phyloP scores from a whole-genome alignment of 2,113 vertebrate genomes.

The Zingel zingel region DNA sequence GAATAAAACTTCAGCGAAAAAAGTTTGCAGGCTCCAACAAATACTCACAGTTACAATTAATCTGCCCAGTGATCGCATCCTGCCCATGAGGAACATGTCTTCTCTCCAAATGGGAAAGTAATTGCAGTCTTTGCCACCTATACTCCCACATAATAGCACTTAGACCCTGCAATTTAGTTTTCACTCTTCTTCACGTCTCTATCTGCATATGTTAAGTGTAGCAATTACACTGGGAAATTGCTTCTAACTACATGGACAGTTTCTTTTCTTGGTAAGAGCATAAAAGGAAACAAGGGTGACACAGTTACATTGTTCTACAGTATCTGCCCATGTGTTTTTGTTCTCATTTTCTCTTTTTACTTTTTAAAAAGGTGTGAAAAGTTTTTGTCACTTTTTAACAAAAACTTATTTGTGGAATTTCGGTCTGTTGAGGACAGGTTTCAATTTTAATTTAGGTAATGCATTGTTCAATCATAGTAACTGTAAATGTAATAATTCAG shows the following conservation, averaged over 20 bases:
- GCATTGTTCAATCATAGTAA: not conserved
- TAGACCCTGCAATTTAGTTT: conserved; percentile 84
- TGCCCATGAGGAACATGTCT: conserved; percentile 76
- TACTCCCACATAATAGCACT: conserved; percentile 85
- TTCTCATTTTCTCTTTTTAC: not conserved
- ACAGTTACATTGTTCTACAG: conserved; percentile 40
- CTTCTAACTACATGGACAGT: conserved; percentile 78
- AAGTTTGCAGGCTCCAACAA: conserved; percentile 65
- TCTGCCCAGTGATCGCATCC: conserved; percentile 80
- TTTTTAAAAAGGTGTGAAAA: not conserved
- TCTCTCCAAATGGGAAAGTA: conserved; percentile 84
- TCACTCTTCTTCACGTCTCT: conserved; percentile 82
- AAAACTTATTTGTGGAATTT: not conserved
- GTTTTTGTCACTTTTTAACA: not conserved
- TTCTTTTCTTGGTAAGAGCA: conserved; percentile 69
- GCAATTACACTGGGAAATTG: conserved; percentile 84
- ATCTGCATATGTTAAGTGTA: conserved; percentile 86
- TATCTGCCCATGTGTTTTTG: not conserved
- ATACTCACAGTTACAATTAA: conserved; percentile 80
- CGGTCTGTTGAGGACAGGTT: not conserved
- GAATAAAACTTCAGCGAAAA: conserved; percentile 60
- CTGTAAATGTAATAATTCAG: not conserved
- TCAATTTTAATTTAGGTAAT: not conserved
- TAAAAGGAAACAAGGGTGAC: conserved; percentile 51
- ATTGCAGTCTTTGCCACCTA: conserved; percentile 84